These are phyloP conservation scores for Hirtodrosophila duncani DNA, from an alignment of 2,888 invertebrate species.

Conservation along the genomic window DNA sequence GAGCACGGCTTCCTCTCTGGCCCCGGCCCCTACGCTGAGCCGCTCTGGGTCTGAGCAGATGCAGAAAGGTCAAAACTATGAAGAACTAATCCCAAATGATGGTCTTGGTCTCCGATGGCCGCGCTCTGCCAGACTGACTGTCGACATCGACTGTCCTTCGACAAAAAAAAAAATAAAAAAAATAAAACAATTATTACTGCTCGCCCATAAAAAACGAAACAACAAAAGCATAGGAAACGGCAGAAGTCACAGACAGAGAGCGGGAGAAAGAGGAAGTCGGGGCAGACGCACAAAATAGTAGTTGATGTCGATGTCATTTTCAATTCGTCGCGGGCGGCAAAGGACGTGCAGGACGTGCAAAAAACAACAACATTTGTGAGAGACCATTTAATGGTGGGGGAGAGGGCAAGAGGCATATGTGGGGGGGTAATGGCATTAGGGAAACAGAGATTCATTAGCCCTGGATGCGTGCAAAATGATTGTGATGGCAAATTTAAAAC, in stretches of 20 bases:
- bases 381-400: slow-evolving; percentile 5
- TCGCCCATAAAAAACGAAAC: slow-evolving; percentile 12
- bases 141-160: slow-evolving; percentile 34
- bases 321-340: slow-evolving; percentile 59
- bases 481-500: too few relatives aligned
- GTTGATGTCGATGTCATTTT: slow-evolving; percentile 19
- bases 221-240: background rate
- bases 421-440: too few relatives aligned
- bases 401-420: background rate
- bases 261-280: slow-evolving; percentile 40
- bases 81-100: slow-evolving; percentile 66
- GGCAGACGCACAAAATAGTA: slow-evolving; percentile 57
- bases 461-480: too few relatives aligned
- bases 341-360: slow-evolving; percentile 59
- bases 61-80: slow-evolving; percentile 61
- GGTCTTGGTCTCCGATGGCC: too few relatives aligned
- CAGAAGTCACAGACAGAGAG: background rate
- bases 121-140: slow-evolving; percentile 64
- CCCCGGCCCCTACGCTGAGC: slow-evolving; percentile 5
- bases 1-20: slow-evolving; percentile 58
- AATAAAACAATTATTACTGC: slow-evolving; percentile 47
- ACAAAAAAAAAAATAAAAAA: slow-evolving; percentile 9
- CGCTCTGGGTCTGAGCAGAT: slow-evolving; percentile 51
- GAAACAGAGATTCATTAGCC: too few relatives aligned
- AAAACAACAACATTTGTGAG: slow-evolving; percentile 51